Percentiles rank a stretch among this genome's conserved stretches.
Conservation (phyloP, 2,888 invertebrate genomes). For the Microplitis deprimator region DNA sequence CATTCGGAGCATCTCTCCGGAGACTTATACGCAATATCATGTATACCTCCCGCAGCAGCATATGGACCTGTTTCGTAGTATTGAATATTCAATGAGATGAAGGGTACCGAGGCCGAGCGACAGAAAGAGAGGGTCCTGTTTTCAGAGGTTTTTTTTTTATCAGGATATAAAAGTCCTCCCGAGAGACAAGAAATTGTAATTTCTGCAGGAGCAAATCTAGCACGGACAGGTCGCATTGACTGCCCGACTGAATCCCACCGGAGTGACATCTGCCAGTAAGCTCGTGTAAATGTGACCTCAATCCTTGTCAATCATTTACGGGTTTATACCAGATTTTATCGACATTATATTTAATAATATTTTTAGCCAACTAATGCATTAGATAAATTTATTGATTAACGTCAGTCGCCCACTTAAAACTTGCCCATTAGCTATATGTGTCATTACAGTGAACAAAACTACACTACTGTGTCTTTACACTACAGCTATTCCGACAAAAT, state of each 20-base stretch:
- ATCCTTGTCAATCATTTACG: slow-evolving; percentile 44
- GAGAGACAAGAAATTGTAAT: slow-evolving; percentile 19
- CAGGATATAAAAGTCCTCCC: slow-evolving; percentile 22
- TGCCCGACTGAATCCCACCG: background rate
- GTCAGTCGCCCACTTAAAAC: too few relatives aligned
- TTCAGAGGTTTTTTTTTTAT: slow-evolving; percentile 12
- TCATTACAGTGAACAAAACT: too few relatives aligned
- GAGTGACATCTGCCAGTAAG: slow-evolving; percentile 38
- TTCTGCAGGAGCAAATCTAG: slow-evolving; percentile 22
- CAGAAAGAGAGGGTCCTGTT: slow-evolving; percentile 30
- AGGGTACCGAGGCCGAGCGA: slow-evolving; percentile 25
- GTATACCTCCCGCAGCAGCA: slow-evolving; percentile 27
- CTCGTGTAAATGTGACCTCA: slow-evolving; percentile 28
- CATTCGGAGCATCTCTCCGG: slow-evolving; percentile 25
- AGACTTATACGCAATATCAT: slow-evolving; percentile 27
- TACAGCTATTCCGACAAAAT: too few relatives aligned
- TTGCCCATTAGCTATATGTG: too few relatives aligned
- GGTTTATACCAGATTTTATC: slow-evolving; percentile 33
- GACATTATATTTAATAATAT: background rate
- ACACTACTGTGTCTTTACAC: too few relatives aligned
- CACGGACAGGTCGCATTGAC: background rate
- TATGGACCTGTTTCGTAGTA: slow-evolving; percentile 29
- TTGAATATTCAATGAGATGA: slow-evolving; percentile 61
- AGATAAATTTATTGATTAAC: too few relatives aligned
- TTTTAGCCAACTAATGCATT: background rate